Conservation (phyloP, 2,113 vertebrate genomes). For the Phainopepla nitens region DNA sequence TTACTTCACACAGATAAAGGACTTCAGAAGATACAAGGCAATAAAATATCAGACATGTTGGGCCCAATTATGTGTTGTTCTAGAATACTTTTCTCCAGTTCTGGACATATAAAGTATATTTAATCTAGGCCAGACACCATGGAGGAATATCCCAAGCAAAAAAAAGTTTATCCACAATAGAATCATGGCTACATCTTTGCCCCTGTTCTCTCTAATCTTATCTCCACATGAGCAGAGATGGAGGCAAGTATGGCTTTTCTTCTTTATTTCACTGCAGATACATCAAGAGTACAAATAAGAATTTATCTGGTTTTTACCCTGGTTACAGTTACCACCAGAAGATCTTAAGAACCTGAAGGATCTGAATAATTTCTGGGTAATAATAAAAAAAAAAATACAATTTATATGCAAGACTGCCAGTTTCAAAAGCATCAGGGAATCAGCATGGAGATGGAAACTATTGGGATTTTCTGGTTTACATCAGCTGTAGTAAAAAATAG, state of each 20-base stretch:
- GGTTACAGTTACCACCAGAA: not conserved
- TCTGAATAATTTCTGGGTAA: not conserved
- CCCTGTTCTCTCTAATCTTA: not conserved
- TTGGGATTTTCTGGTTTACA: not conserved
- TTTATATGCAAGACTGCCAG: not conserved
- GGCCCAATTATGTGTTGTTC: not conserved
- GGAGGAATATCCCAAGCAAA: not conserved
- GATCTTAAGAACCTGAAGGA: not conserved
- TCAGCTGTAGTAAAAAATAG: not conserved
- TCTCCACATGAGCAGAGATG: not conserved
- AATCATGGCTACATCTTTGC: not conserved
- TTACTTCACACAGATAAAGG: not conserved
- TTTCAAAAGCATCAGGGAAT: not conserved
- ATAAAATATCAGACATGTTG: not conserved
- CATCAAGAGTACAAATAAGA: not conserved
- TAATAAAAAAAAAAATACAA: not conserved
- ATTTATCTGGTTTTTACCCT: not conserved
- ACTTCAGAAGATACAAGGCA: not conserved
- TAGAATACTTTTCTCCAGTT: not conserved
- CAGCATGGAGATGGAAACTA: not conserved
- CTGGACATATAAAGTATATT: not conserved
- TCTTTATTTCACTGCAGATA: not conserved
- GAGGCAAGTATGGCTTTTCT: not conserved
- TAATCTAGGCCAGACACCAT: not conserved
- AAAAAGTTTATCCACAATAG: not conserved